Evolutionary conservation across 1,140 invertebrate species (phyloP).

Genomic region (Panagrolaimus sp.): DNA sequence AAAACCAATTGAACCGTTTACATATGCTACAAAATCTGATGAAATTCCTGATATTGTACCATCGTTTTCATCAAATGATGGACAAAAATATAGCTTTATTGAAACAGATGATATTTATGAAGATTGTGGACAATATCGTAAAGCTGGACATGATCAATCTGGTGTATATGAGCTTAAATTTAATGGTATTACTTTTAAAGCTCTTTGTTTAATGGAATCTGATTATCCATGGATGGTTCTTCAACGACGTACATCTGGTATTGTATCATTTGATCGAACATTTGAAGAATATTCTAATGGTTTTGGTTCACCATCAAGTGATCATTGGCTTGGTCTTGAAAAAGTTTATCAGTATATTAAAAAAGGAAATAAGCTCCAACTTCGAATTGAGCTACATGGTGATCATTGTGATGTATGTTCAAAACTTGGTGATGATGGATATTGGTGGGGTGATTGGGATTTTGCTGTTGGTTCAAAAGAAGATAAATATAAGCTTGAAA

Average conservation of each 20-base stretch:
- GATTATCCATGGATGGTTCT: conserved; percentile 22
- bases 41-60: background rate
- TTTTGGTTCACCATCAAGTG: conserved; percentile 18
- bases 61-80: background rate
- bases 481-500: conserved; percentile 18
- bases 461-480: conserved; percentile 7
- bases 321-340: conserved; percentile 22
- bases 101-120: conserved; percentile 7
- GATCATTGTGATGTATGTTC: conserved; percentile 10
- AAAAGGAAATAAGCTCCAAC: background rate
- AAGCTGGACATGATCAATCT: conserved; percentile 16
- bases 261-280: conserved; percentile 23
- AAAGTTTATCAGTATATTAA: conserved; percentile 20
- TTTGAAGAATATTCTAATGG: conserved; percentile 22
- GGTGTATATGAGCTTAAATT: conserved; percentile 22
- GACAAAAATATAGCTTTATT: background rate
- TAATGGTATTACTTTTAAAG: conserved; percentile 19
- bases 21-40: background rate
- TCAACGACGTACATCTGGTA: conserved; percentile 11
- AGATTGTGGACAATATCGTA: conserved; percentile 18
- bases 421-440: background rate
- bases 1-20: background rate
- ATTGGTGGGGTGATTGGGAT: conserved; percentile 26
- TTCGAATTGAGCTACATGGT: conserved; percentile 21
- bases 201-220: conserved; percentile 23